Conservation (phyloP, 2,888 invertebrate species). For the Drosophila birchii region DNA sequence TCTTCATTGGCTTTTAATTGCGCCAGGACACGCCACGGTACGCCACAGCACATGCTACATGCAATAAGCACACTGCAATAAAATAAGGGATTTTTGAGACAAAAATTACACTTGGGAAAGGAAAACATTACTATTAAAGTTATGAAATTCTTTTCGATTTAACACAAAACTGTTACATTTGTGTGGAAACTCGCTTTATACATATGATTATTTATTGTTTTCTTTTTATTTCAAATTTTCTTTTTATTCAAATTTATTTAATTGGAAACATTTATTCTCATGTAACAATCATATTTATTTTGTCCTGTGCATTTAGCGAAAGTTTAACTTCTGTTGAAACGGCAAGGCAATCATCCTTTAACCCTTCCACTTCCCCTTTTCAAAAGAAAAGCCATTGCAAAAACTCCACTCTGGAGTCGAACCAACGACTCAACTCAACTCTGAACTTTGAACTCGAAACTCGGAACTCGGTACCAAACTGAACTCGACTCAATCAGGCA, state of each 20-base stretch:
- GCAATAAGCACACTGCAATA: constrained; percentile 19
- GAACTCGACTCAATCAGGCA: constrained; percentile 60
- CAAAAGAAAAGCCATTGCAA: constrained; percentile 15
- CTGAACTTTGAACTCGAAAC: constrained; percentile 5
- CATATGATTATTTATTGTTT: too few relatives aligned
- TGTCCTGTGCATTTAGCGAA: constrained; percentile 25
- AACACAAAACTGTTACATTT: too few relatives aligned
- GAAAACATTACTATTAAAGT: background rate
- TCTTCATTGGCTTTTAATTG: constrained; percentile 69
- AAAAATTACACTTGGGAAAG: background rate
- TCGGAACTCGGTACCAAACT: constrained; percentile 5
- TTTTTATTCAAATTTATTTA: too few relatives aligned
- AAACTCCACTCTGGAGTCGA: constrained; percentile 44
- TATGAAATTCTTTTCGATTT: too few relatives aligned
- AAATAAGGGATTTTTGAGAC: background rate
- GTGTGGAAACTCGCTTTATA: too few relatives aligned
- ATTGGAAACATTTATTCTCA: background rate
- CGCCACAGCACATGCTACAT: constrained; percentile 13
- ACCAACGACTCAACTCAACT: constrained; percentile 12
- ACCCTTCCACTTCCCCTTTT: background rate
- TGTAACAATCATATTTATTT: background rate
- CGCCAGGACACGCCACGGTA: constrained; percentile 66
- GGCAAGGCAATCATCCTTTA: constrained; percentile 10
- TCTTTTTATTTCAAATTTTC: too few relatives aligned
- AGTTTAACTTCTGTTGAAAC: constrained; percentile 20